Evolutionary conservation across 2,888 invertebrate species (phyloP).

Genomic region (Macropis europaea): DNA sequence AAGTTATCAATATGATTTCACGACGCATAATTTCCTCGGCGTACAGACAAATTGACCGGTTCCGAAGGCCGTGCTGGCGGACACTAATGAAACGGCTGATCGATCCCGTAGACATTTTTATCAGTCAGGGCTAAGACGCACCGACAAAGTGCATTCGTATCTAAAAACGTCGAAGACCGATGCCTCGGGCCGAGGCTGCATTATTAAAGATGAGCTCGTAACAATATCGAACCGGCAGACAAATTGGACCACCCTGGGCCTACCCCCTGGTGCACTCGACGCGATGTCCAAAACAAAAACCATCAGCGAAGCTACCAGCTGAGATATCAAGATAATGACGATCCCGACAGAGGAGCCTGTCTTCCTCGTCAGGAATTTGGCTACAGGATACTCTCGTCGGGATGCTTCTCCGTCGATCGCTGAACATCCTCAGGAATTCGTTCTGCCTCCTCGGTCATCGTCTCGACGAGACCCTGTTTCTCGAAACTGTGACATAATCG

Average conservation of each 20-base stretch:
- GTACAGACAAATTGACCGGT: no score
- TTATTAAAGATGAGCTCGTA: constrained; percentile 79
- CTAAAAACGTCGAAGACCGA: constrained; percentile 30
- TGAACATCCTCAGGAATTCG: constrained; percentile 16
- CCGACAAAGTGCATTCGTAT: constrained; percentile 31
- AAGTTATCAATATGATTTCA: no score
- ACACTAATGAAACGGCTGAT: background rate
- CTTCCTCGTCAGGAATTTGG: constrained; percentile 53
- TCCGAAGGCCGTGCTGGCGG: background rate
- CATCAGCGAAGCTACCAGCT: constrained; percentile 62
- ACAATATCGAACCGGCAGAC: constrained; percentile 78
- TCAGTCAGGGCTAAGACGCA: background rate
- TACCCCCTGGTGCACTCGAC: constrained; percentile 69
- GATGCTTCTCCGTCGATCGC: background rate
- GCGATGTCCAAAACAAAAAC: constrained; percentile 67
- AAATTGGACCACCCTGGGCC: constrained; percentile 79
- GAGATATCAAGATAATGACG: constrained; percentile 67
- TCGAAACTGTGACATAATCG: no score
- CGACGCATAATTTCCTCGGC: no score
- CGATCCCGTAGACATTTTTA: constrained; percentile 8
- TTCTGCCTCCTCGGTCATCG: background rate
- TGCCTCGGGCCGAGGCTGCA: constrained; percentile 56
- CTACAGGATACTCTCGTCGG: constrained; percentile 36
- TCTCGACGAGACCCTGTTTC: no score
- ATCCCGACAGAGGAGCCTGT: constrained; percentile 42